Conservation (phyloP, 2,797 vertebrate genomes). For the Falco concolor region DNA sequence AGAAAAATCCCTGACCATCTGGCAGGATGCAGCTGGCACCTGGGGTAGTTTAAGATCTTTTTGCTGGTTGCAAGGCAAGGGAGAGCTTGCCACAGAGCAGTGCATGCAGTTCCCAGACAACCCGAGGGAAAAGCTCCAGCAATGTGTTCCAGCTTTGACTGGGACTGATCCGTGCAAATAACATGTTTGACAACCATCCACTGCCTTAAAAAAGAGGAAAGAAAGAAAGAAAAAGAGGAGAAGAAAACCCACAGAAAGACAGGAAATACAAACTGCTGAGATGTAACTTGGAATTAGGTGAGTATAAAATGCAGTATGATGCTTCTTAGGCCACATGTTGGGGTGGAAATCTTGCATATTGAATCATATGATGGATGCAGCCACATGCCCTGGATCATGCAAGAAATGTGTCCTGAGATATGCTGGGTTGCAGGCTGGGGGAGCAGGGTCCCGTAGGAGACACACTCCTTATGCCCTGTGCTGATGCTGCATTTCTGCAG, state of each 20-base stretch:
- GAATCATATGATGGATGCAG: not conserved
- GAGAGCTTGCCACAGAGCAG: not conserved
- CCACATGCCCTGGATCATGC: not conserved
- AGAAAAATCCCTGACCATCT: slow-evolving; percentile 35
- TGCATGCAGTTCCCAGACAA: not conserved
- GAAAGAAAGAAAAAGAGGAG: not conserved
- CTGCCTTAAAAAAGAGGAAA: not conserved
- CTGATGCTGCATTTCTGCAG: not conserved
- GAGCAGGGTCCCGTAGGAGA: not conserved
- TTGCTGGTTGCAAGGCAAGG: not conserved
- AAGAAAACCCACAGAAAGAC: not conserved
- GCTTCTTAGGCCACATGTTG: not conserved
- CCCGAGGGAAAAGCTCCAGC: not conserved
- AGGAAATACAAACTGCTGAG: not conserved
- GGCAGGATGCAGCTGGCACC: slow-evolving; percentile 23
- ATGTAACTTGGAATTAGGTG: not conserved
- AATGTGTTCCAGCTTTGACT: not conserved
- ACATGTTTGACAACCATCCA: not conserved
- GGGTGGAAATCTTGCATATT: not conserved
- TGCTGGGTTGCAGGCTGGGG: fast-evolving
- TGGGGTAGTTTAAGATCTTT: not conserved
- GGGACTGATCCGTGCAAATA: not conserved
- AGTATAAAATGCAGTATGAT: not conserved
- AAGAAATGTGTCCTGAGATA: not conserved
- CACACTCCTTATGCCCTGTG: fast-evolving